Percentiles rank a stretch among this genome's conserved stretches.
Conservation (phyloP, 2,888 invertebrate species). For the Dicyrtomina minuta region DNA sequence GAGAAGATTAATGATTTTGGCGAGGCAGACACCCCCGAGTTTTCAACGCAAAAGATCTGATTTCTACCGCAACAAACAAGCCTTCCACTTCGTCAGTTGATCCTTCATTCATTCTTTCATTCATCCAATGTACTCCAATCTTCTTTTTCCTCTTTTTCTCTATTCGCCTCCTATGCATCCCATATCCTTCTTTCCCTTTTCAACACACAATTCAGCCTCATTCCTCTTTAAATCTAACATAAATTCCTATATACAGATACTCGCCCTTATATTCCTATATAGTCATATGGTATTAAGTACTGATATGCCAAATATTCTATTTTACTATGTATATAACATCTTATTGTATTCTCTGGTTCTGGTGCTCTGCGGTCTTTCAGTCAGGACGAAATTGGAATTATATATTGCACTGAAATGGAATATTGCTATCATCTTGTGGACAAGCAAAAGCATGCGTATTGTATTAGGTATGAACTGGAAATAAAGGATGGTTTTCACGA, state of each 20-base stretch:
- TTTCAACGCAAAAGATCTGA: conserved; percentile 46
- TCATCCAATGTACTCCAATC: conserved; percentile 20
- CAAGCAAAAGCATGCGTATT: no score
- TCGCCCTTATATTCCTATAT: no score
- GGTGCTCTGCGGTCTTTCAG: no score
- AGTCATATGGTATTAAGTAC: no score
- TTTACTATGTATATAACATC: no score
- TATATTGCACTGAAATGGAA: no score
- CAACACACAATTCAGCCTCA: neutral
- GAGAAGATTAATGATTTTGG: conserved; percentile 52
- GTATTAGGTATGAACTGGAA: no score
- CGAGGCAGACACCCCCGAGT: conserved; percentile 39
- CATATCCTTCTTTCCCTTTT: conserved; percentile 11
- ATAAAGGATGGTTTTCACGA: no score
- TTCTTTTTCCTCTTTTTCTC: conserved; percentile 8
- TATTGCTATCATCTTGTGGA: no score
- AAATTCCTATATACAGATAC: neutral
- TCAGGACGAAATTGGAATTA: no score
- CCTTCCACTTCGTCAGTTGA: conserved; percentile 38
- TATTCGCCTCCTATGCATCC: neutral
- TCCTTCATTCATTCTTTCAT: conserved; percentile 40
- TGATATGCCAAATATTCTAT: no score
- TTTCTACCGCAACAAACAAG: conserved; percentile 50
- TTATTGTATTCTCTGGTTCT: no score
- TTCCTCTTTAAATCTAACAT: neutral